Base-by-base conservation (phyloP, 2,888 invertebrate species). In the Metalampra italica region DNA sequence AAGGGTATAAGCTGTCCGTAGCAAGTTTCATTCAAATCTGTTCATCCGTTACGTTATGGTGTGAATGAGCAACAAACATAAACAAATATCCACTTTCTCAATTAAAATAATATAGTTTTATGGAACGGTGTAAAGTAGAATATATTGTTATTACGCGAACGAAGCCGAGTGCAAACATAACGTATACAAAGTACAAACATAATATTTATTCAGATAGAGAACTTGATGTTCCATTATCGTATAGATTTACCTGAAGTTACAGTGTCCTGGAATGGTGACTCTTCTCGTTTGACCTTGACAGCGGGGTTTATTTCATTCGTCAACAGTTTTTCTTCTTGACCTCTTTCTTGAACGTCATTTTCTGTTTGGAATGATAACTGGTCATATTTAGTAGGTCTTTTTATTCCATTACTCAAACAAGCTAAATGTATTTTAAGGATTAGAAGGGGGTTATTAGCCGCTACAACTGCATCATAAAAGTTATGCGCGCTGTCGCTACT, bases 351-450 rank as follows among this genome's bases (percentile, higher is more conserved):
- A 43, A 62, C 56, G 52, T 63, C 59, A 46, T 64, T 56, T 46
- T 62, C 59, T 46, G 54, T 45, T 11, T 55, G 45, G 44, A 52
- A 51, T 36, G 56, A 51, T 45, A 64, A 46, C 49, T 71, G 63
- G 43, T 49, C 47, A 50, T 64, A 57, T 47, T 60, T 62, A 46
- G 60, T 55, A 43, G 51, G 40, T 34, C 68, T 62, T 66, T 14
- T 62, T 48, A 70, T 54, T 51, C 75, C 62, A 54, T 74, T 71
- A 46, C 59, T 75, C 53, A 83, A 71, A 60, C 67, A 72, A 29
- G 80, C 75, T 64, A 85, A 66, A 49, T 76, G 78, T 69, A 84
- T 76, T 72, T 82, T 84, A 41, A 86, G 66, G 55, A 85, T 71
- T 53, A 84, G 62, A 56, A 85, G 68, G 29, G 86, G 86, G 57